Evolutionary conservation across 2,113 vertebrate genomes (phyloP).

Genomic region (Periophthalmodon schlosseri): DNA sequence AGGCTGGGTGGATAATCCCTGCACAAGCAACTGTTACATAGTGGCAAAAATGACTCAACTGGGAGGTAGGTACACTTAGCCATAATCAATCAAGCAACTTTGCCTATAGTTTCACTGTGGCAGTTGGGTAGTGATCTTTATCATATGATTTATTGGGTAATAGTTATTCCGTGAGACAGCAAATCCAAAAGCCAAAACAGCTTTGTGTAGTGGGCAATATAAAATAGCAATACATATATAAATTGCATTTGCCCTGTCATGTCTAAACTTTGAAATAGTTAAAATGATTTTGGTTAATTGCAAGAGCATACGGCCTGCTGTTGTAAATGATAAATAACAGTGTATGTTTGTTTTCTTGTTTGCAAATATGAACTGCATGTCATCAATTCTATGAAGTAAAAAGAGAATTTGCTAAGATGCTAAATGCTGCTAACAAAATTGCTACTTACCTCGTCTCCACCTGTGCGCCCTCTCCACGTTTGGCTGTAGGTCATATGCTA

Average conservation of each 20-base stretch:
- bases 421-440: not conserved
- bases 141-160: not conserved
- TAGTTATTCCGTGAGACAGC: too few species aligned
- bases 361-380: too few species aligned
- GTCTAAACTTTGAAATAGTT: too few species aligned
- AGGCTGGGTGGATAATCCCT: not conserved
- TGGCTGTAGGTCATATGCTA: not conserved
- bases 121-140: not conserved
- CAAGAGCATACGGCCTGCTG: too few species aligned
- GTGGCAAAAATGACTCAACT: slow-evolving; percentile 3
- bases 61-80: not conserved
- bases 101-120: not conserved
- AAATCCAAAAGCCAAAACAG: too few species aligned
- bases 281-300: too few species aligned
- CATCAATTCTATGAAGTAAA: not conserved
- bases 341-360: too few species aligned
- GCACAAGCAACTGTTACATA: not conserved
- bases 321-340: too few species aligned
- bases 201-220: too few species aligned
- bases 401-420: not conserved
- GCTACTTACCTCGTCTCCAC: not conserved
- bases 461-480: not conserved
- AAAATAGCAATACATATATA: too few species aligned
- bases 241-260: too few species aligned
- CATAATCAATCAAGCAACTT: not conserved